These are phyloP conservation scores for Philereme transversata DNA, from an alignment of 2,888 invertebrate species.

Conservation along the genomic window DNA sequence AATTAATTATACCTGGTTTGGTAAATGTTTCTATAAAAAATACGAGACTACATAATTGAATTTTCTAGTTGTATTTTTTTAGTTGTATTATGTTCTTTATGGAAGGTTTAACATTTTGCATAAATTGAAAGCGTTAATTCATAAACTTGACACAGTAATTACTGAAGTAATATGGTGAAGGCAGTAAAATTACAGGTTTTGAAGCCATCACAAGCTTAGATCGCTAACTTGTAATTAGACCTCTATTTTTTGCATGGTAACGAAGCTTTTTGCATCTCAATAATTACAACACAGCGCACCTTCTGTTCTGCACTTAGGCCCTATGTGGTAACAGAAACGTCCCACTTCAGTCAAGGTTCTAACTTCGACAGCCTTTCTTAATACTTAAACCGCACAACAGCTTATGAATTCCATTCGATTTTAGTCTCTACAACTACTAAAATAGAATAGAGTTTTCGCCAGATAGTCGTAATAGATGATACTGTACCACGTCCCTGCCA, in stretches of 20 bases:
- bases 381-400: slow-evolving; percentile 45
- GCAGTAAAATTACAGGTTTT: slow-evolving; percentile 5
- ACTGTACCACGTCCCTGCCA: slow-evolving; percentile 70
- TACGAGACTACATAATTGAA: slow-evolving; percentile 45
- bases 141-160: slow-evolving; percentile 22
- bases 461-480: slow-evolving; percentile 56
- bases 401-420: slow-evolving; percentile 24
- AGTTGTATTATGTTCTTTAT: slow-evolving; percentile 30
- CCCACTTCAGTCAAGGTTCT: slow-evolving; percentile 80
- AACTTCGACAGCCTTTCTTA: slow-evolving; percentile 54
- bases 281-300: slow-evolving; percentile 66
- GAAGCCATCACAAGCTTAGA: background rate
- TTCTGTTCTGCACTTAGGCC: slow-evolving; percentile 75
- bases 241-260: slow-evolving; percentile 51
- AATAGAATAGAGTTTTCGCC: slow-evolving; percentile 38
- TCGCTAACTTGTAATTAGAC: background rate
- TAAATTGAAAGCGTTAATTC: slow-evolving; percentile 27
- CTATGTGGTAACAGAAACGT: slow-evolving; percentile 76
- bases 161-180: slow-evolving; percentile 13
- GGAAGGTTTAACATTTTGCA: slow-evolving; percentile 10
- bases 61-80: slow-evolving; percentile 47
- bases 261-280: slow-evolving; percentile 52
- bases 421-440: slow-evolving; percentile 12
- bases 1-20: slow-evolving; percentile 35
- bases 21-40: slow-evolving; percentile 19